These are phyloP conservation scores for Microctenopoma lineatum DNA, from an alignment of 2,797 vertebrate species.

Conservation along the genomic window DNA sequence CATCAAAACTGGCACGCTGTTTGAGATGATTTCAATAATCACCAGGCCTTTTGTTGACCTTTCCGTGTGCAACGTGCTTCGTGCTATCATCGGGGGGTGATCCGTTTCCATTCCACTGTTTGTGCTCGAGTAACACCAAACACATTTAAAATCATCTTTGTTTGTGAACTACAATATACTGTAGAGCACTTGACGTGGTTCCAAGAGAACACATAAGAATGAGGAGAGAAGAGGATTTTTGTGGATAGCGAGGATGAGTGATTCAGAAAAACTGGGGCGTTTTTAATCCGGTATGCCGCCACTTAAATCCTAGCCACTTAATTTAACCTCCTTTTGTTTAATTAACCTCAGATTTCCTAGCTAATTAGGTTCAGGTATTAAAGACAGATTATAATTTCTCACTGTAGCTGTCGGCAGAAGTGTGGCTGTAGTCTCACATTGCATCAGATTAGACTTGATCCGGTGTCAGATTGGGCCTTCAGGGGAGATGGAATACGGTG, in stretches of 20 bases:
- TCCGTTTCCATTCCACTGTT: background rate
- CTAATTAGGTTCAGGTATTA: slow-evolving; percentile 83
- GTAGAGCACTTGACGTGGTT: slow-evolving; percentile 6
- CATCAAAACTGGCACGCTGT: slow-evolving; percentile 36
- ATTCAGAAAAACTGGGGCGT: slow-evolving; percentile 65
- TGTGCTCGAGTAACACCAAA: background rate
- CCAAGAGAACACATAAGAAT: slow-evolving; percentile 44
- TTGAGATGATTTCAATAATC: slow-evolving; percentile 52
- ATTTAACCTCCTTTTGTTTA: slow-evolving; percentile 83
- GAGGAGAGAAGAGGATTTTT: slow-evolving; percentile 53
- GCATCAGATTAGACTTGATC: slow-evolving; percentile 63
- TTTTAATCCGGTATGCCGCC: slow-evolving; percentile 73
- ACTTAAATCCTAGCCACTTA: slow-evolving; percentile 81
- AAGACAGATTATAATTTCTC: slow-evolving; percentile 65
- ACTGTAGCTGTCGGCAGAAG: slow-evolving; percentile 56
- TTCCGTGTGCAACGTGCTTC: slow-evolving; percentile 18
- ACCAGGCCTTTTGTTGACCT: slow-evolving; percentile 53
- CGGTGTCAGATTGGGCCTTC: slow-evolving; percentile 62
- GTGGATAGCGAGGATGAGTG: slow-evolving; percentile 60
- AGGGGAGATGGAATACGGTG: slow-evolving; percentile 36
- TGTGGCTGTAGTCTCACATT: slow-evolving; percentile 41
- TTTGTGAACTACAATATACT: background rate
- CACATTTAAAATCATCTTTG: background rate
- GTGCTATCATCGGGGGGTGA: background rate
- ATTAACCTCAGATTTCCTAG: slow-evolving; percentile 82